Conservation (phyloP, 2,113 vertebrate species). For the Pachyramphus minor region DNA sequence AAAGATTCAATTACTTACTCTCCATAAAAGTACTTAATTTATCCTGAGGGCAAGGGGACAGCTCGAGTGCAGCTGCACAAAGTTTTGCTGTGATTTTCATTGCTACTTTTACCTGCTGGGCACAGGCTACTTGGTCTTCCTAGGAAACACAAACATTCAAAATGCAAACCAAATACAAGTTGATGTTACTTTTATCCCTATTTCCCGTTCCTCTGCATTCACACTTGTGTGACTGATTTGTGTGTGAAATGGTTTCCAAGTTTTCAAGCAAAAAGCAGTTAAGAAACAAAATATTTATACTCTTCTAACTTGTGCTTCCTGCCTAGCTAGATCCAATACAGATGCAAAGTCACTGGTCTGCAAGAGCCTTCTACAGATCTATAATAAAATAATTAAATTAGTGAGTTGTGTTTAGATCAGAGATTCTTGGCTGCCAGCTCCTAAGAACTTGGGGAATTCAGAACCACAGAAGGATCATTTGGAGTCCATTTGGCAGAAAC, state of each 20-base stretch:
- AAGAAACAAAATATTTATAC: conserved; percentile 80
- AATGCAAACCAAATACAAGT: neutral
- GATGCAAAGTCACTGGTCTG: conserved; percentile 76
- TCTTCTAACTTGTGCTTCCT: conserved; percentile 70
- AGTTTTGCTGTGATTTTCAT: neutral
- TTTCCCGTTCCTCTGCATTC: conserved; percentile 34
- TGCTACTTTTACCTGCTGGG: neutral
- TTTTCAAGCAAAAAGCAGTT: conserved; percentile 70
- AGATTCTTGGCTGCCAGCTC: conserved; percentile 79
- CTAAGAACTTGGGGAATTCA: conserved; percentile 81
- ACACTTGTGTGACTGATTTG: conserved; percentile 51
- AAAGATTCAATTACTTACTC: neutral
- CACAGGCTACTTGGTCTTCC: neutral
- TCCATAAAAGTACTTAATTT: neutral
- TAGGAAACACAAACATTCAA: neutral
- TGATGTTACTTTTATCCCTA: conserved; percentile 25
- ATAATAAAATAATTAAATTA: conserved; percentile 91
- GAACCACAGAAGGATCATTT: conserved; percentile 81
- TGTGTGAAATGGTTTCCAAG: conserved; percentile 66
- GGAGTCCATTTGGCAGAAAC: conserved; percentile 82
- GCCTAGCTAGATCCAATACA: conserved; percentile 75
- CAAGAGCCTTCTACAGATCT: conserved; percentile 75
- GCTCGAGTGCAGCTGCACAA: neutral
- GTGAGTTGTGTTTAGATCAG: conserved; percentile 80
- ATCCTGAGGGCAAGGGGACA: neutral